Conservation (phyloP, 2,888 invertebrate genomes). For the Spodoptera picta region DNA sequence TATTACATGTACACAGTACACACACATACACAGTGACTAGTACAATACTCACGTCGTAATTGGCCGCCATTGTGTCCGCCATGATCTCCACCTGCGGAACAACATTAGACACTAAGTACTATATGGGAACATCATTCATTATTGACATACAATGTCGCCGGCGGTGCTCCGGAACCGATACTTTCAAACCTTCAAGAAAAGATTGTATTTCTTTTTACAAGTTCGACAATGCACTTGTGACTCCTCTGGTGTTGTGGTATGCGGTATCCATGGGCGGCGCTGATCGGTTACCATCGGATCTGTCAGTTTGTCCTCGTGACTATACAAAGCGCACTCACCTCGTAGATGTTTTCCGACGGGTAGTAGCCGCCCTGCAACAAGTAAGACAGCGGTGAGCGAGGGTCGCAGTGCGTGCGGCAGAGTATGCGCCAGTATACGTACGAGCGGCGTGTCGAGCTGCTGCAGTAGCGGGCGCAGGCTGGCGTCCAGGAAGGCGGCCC, state of each 20-base stretch:
- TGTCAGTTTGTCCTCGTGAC: too few relatives aligned
- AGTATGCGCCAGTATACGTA: constrained; percentile 43
- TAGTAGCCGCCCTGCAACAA: constrained; percentile 77
- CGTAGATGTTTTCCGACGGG: constrained; percentile 78
- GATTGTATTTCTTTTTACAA: too few relatives aligned
- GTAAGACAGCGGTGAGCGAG: neutral
- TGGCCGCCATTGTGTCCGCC: constrained; percentile 60
- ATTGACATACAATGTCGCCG: too few relatives aligned
- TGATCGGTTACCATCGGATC: too few relatives aligned
- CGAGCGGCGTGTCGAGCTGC: constrained; percentile 74
- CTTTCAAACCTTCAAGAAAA: too few relatives aligned
- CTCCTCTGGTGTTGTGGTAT: too few relatives aligned
- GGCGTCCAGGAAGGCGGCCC: constrained; percentile 62
- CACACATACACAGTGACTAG: too few relatives aligned
- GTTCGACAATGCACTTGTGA: too few relatives aligned
- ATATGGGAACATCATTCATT: too few relatives aligned
- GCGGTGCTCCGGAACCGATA: too few relatives aligned
- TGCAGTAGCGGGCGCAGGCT: constrained; percentile 65
- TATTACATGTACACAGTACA: neutral
- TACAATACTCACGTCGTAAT: constrained; percentile 68
- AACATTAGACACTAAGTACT: neutral
- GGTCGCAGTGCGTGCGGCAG: neutral
- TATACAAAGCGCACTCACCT: constrained; percentile 55
- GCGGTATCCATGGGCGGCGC: too few relatives aligned
- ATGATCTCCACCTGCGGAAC: constrained; percentile 64